Evolutionary conservation across 2,113 vertebrate species (phyloP).

Genomic region (Syrmaticus mikado): DNA sequence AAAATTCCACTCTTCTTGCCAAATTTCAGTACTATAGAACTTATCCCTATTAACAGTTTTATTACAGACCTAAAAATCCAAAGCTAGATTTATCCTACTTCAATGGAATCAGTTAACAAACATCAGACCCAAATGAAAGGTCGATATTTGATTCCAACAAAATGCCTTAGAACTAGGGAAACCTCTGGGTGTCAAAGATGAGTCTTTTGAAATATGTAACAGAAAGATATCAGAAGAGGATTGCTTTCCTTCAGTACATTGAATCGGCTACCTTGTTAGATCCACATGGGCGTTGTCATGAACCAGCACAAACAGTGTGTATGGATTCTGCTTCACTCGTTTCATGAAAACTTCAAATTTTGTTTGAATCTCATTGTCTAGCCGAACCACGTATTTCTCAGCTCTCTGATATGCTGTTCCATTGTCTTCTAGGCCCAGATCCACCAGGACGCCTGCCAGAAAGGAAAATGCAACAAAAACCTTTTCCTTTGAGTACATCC

Average conservation of each 20-base stretch:
- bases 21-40: background rate
- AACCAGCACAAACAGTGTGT: slow-evolving; percentile 95
- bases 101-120: background rate
- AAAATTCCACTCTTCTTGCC: background rate
- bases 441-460: slow-evolving; percentile 90
- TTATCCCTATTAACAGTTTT: background rate
- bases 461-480: background rate
- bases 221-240: background rate
- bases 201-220: background rate
- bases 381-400: slow-evolving; percentile 92
- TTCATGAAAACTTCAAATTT: slow-evolving; percentile 97
- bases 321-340: slow-evolving; percentile 95
- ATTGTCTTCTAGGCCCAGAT: slow-evolving; percentile 92
- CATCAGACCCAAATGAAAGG: background rate
- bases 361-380: slow-evolving; percentile 90
- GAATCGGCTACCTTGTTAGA: slow-evolving; percentile 89
- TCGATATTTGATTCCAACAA: background rate
- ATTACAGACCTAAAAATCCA: background rate
- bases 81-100: background rate
- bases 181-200: background rate
- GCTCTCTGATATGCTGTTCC: slow-evolving; percentile 85
- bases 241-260: background rate
- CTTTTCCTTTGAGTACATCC: background rate
- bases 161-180: background rate
- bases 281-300: slow-evolving; percentile 97